These are phyloP conservation scores for Sciurus niger DNA, from an alignment of 2,113 vertebrate species.

Conservation along the genomic window DNA sequence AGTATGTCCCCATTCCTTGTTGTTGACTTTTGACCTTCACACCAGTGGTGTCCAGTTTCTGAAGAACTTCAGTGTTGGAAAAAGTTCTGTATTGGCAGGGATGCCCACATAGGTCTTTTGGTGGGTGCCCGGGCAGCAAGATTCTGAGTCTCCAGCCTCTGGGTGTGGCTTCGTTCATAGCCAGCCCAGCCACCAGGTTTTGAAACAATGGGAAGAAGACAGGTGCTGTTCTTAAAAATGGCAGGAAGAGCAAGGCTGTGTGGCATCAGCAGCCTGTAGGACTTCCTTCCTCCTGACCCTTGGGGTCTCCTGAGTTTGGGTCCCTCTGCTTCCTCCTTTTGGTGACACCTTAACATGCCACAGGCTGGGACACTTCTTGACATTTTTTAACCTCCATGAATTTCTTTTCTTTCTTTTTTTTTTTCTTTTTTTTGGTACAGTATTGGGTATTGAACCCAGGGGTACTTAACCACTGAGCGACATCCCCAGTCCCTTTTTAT, in stretches of 20 bases:
- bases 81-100: neutral
- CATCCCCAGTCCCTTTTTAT: neutral
- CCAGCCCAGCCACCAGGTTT: fast-evolving
- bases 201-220: neutral
- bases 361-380: neutral
- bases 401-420: neutral
- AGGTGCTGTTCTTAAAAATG: neutral
- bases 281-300: neutral
- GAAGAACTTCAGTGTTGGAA: neutral
- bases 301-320: fast-evolving
- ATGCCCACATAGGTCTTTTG: too few species aligned
- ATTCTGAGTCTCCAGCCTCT: neutral
- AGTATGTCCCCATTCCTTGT: neutral
- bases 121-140: fast-evolving
- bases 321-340: neutral
- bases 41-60: neutral
- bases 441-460: too few species aligned
- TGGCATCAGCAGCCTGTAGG: neutral
- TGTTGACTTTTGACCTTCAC: neutral
- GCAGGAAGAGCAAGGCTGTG: fast-evolving
- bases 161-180: neutral
- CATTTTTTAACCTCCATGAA: neutral
- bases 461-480: neutral
- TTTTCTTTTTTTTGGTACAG: too few species aligned
- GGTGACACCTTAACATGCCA: neutral